These are phyloP conservation scores for Ibycter americanus DNA, from an alignment of 2,797 vertebrate genomes.

Conservation along the genomic window DNA sequence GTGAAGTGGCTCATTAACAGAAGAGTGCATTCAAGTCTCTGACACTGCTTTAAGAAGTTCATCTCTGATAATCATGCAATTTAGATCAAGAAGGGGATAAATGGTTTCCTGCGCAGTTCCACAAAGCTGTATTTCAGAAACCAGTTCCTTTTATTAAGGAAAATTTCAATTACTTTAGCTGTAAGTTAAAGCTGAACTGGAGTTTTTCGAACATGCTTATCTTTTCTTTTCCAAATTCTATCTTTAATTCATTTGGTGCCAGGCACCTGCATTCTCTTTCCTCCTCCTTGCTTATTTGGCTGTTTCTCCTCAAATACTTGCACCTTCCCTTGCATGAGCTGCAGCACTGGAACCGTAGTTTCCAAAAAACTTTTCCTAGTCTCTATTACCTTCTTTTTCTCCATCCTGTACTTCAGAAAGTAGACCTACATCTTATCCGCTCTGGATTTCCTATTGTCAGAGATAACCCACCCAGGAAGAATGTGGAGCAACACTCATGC, in stretches of 20 bases:
- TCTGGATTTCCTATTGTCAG: neutral
- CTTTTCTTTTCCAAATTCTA: neutral
- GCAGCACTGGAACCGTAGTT: neutral
- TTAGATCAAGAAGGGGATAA: neutral
- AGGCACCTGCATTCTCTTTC: neutral
- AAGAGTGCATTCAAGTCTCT: neutral
- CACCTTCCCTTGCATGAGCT: neutral
- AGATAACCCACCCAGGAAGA: neutral
- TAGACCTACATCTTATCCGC: neutral
- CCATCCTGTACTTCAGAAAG: neutral
- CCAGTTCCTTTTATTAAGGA: neutral
- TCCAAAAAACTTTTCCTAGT: neutral
- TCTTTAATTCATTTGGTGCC: neutral
- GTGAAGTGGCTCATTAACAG: neutral
- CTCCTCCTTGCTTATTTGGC: constrained; percentile 42
- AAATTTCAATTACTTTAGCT: neutral
- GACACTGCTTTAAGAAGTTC: neutral
- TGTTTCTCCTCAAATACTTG: constrained; percentile 10
- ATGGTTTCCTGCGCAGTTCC: neutral
- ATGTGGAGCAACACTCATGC: neutral
- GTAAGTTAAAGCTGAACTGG: neutral
- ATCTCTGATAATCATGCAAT: neutral
- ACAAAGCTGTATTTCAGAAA: neutral
- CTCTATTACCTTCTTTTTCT: neutral
- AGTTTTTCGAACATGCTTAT: neutral